Evolutionary conservation across 2,797 vertebrate species (phyloP).

Genomic region (Pangasius larnaudii): DNA sequence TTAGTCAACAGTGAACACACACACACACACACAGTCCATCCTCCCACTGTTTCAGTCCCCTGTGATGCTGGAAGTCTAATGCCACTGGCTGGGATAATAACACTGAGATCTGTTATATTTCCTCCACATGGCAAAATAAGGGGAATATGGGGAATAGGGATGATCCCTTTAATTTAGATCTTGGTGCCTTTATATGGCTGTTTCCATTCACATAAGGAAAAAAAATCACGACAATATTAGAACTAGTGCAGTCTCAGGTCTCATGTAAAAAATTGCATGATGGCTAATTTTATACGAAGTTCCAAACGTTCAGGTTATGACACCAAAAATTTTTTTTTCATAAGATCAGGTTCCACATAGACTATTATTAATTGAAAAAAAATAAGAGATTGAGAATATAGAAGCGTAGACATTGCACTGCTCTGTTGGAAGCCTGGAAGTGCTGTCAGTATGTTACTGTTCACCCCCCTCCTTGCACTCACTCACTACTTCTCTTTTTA

Average conservation of each 20-base stretch:
- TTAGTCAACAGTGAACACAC: constrained; percentile 64
- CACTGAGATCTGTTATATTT: constrained; percentile 11
- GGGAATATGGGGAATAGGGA: background rate
- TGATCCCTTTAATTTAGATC: background rate
- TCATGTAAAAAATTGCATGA: background rate
- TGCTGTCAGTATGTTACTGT: constrained; percentile 38
- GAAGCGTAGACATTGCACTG: background rate
- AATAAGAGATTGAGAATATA: background rate
- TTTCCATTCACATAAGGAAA: background rate
- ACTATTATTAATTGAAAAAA: background rate
- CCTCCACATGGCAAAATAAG: constrained; percentile 17
- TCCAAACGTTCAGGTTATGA: background rate
- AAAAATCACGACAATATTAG: background rate
- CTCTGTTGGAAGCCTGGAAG: constrained; percentile 15
- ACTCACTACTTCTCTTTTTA: constrained; percentile 25
- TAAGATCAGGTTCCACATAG: background rate
- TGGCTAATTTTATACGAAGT: background rate
- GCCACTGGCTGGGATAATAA: constrained; percentile 38
- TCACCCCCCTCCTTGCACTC: background rate
- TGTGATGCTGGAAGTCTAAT: constrained; percentile 40
- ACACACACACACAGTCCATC: constrained; percentile 46
- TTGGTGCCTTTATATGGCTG: background rate
- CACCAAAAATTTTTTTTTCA: background rate
- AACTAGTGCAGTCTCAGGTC: background rate
- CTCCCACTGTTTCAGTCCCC: constrained; percentile 49